Evolutionary conservation across 1,140 invertebrate genomes (phyloP), one percentile per base, ranked within the genome.

Genomic region (Argopecten irradians): DNA sequence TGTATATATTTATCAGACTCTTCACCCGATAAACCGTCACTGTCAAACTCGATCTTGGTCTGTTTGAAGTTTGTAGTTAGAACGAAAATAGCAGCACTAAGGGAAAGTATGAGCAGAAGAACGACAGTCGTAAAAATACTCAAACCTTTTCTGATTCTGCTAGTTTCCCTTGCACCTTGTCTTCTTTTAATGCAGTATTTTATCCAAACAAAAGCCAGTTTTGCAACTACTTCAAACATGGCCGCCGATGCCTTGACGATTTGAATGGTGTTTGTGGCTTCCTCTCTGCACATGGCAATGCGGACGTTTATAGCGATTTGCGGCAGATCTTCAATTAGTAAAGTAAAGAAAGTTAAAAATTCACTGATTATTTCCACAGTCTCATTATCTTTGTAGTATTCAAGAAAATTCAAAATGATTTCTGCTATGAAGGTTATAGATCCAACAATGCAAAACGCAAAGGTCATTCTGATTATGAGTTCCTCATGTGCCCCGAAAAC

Each of bases 261-360:
- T 89, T 94, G 93, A 85, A 93, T 93, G 82, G 92, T 90, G 85
- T 92, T 94, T 46, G 93, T 93, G 0, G 92, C 92, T 46, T 93
- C 92, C 84, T 94, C 93, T 22, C 93, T 91, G 87, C 93, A 94
- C 0, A 90, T 36, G 46, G 92, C 91, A 46, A 93, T 93, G 39
- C 89, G 89, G 46, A 93, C 90, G 88, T 92, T 93, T 16, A 93
- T 91, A 16, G 87, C 83, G 36, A 94, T 93, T 86, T 94, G 93
- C 13, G 93, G 93, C 33, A 94, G 86, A 84, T 93, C 92, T 84
- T 93, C 92, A 1, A 93, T 90, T 92, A 92, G 93, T 33, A 94
- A 90, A 7, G 88, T 93, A 2, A 88, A 34, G 0, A 87, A 83
- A 71, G 93, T 92, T 33, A 92, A 83, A 83, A 93, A 92, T 86